These are phyloP conservation scores for Zosterops pallidus DNA, from an alignment of 2,113 vertebrate genomes.

Conservation along the genomic window DNA sequence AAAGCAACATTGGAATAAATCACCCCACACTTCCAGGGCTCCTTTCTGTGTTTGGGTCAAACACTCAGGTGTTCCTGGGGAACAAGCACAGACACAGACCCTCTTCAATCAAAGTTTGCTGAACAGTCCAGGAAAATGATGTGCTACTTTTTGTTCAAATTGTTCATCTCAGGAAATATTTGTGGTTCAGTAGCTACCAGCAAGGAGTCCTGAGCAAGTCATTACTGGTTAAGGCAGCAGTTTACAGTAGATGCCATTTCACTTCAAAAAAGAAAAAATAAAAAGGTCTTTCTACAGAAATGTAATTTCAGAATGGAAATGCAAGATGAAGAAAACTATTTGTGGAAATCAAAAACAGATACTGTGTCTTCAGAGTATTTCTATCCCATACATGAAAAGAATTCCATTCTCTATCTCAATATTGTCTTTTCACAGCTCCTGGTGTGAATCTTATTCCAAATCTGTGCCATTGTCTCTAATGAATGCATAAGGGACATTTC, in stretches of 20 bases:
- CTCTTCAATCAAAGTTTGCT: not conserved
- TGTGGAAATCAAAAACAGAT: not conserved
- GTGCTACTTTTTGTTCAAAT: not conserved
- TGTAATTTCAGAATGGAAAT: not conserved
- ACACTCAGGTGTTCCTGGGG: not conserved
- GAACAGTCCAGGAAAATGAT: not conserved
- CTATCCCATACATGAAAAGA: not conserved
- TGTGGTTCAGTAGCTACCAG: not conserved
- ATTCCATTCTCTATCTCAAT: not conserved
- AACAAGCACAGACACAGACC: not conserved
- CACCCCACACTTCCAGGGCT: not conserved
- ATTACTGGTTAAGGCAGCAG: not conserved
- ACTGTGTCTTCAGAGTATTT: not conserved
- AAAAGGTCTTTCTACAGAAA: not conserved
- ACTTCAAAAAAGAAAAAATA: not conserved
- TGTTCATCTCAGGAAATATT: not conserved
- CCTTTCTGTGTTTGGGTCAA: not conserved
- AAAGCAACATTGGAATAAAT: not conserved
- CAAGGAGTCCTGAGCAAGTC: not conserved
- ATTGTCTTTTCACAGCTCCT: constrained; percentile 7
- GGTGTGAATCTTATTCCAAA: not conserved
- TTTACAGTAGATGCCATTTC: not conserved
- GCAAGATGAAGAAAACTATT: not conserved
- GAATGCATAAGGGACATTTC: constrained; percentile 9
- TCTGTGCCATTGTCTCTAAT: not conserved